A percentile compares a stretch with the other conserved stretches of the same genome.
Conservation (phyloP, 2,113 vertebrate species). For the Aldabrachelys gigantea region DNA sequence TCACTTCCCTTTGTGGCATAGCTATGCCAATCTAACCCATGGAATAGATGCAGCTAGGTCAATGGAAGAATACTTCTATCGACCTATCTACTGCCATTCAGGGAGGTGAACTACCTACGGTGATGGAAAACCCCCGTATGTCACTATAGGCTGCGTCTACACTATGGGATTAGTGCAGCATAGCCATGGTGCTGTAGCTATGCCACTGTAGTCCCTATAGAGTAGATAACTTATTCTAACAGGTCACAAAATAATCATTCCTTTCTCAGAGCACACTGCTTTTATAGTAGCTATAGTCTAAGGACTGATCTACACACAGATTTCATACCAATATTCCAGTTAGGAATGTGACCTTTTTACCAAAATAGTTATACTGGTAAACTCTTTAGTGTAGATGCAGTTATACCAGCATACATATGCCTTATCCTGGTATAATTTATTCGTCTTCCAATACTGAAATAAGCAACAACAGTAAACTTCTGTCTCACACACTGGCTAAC, state of each 20-base stretch:
- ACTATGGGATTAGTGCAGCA: neutral
- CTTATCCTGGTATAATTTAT: neutral
- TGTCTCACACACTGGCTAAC: too few species aligned
- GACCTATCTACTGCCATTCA: neutral
- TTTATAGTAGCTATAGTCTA: slow-evolving; percentile 42
- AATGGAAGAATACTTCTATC: neutral
- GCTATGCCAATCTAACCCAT: neutral
- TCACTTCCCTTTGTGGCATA: neutral
- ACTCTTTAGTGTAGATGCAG: slow-evolving; percentile 4
- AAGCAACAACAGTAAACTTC: neutral
- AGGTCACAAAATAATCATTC: neutral
- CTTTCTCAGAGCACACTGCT: slow-evolving; percentile 7
- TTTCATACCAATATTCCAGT: neutral
- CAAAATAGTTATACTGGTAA: slow-evolving; percentile 10
- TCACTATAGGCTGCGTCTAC: neutral
- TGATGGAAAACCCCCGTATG: neutral
- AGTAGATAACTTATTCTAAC: neutral
- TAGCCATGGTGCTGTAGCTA: neutral
- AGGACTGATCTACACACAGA: slow-evolving; percentile 4
- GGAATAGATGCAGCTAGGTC: neutral
- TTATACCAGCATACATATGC: neutral
- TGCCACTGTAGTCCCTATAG: neutral
- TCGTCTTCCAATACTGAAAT: neutral
- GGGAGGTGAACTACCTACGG: neutral
- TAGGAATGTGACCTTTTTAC: slow-evolving; percentile 17